Evolutionary conservation across 2,113 vertebrate species (phyloP).

Genomic region (Clarias macrocephalus): DNA sequence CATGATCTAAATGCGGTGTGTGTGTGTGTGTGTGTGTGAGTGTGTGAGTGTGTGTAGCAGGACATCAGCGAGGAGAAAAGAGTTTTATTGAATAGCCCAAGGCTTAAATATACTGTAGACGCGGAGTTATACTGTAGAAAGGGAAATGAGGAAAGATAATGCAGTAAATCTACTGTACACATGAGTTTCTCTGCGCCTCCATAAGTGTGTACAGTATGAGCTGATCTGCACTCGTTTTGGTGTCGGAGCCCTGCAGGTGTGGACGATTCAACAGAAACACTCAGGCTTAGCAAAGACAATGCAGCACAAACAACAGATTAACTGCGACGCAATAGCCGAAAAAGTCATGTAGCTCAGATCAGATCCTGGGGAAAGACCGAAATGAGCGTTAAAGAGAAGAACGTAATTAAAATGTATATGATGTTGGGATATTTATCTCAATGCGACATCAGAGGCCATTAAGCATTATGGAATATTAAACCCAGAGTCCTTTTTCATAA

Average conservation of each 20-base stretch:
- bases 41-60: too few relatives aligned
- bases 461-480: neutral
- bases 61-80: too few relatives aligned
- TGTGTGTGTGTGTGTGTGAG: too few relatives aligned
- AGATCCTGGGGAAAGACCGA: neutral
- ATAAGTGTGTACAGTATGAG: neutral
- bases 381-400: neutral
- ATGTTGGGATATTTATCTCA: neutral
- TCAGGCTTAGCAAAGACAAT: neutral
- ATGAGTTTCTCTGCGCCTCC: too few relatives aligned
- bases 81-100: neutral
- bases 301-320: neutral
- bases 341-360: neutral
- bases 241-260: neutral
- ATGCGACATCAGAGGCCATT: conserved; percentile 4
- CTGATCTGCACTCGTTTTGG: neutral
- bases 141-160: neutral
- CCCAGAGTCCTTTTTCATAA: neutral
- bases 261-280: neutral
- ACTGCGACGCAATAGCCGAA: neutral
- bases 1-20: too few relatives aligned
- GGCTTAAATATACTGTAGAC: neutral
- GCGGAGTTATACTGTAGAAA: neutral
- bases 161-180: neutral
- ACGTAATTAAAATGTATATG: neutral